Evolutionary conservation across 2,888 invertebrate genomes (phyloP).

Genomic region (Platycheirus rosarum): DNA sequence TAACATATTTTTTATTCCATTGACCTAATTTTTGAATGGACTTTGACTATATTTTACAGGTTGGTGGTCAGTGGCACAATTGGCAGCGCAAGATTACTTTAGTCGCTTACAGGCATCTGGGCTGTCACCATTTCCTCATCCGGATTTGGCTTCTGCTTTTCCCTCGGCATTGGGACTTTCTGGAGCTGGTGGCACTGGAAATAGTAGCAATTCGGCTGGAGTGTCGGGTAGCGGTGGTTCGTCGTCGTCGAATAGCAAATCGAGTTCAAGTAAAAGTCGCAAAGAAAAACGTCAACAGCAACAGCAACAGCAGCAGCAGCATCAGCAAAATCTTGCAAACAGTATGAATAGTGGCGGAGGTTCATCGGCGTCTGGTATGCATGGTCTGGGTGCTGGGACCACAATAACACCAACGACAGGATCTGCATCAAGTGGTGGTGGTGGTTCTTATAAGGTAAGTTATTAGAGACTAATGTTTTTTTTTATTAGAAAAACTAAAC

Average conservation of each 20-base stretch:
- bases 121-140: constrained; percentile 87
- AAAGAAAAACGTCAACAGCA: constrained; percentile 81
- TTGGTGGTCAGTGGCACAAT: constrained; percentile 96
- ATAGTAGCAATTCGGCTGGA: constrained; percentile 79
- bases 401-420: constrained; percentile 80
- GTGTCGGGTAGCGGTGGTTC: constrained; percentile 78
- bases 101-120: constrained; percentile 92
- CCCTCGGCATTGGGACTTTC: constrained; percentile 81
- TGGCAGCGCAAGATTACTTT: constrained; percentile 94
- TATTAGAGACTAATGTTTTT: neutral
- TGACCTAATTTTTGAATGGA: constrained; percentile 5
- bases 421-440: constrained; percentile 75
- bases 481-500: neutral
- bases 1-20: constrained; percentile 9
- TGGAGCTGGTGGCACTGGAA: constrained; percentile 72
- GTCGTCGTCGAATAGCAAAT: constrained; percentile 79
- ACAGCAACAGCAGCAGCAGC: constrained; percentile 78
- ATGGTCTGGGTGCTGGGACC: constrained; percentile 80
- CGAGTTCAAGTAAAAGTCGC: constrained; percentile 79
- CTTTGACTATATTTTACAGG: constrained; percentile 83
- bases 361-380: constrained; percentile 80
- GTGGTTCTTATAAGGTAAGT: constrained; percentile 80
- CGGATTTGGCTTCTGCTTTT: constrained; percentile 86
- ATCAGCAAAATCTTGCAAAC: constrained; percentile 80
- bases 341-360: constrained; percentile 79